Evolutionary conservation across 2,888 invertebrate genomes (phyloP).

Genomic region (Electrophaes corylata): DNA sequence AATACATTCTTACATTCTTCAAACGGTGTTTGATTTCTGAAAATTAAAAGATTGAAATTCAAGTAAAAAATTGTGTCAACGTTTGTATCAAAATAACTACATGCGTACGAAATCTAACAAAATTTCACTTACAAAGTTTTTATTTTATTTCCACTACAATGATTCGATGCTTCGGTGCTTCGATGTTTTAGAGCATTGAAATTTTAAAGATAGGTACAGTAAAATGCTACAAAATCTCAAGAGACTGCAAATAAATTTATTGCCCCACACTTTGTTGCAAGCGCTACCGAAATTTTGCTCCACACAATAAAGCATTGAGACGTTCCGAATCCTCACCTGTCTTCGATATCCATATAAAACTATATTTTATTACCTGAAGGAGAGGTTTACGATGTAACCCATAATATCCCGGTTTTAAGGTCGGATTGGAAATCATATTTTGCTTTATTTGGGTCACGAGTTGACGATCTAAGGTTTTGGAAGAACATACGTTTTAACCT

Average conservation of each 20-base stretch:
- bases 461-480: not conserved
- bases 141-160: no score
- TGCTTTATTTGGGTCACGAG: conserved; percentile 13
- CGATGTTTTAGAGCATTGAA: no score
- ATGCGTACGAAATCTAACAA: no score
- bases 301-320: conserved; percentile 47
- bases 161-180: no score
- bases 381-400: conserved; percentile 60
- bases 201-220: no score
- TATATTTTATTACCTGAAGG: conserved; percentile 67
- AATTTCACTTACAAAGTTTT: no score
- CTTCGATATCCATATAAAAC: conserved; percentile 66
- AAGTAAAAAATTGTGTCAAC: no score
- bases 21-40: no score
- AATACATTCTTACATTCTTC: no score
- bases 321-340: conserved; percentile 60
- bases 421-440: conserved; percentile 11
- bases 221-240: no score
- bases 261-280: conserved; percentile 28
- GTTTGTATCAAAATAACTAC: no score
- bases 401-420: conserved; percentile 19
- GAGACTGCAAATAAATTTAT: conserved; percentile 7
- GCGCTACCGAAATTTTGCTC: conserved; percentile 42
- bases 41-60: no score
- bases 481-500: not conserved